Conservation (phyloP, 1,140 invertebrate species). For the Pachyrhynchus sulphureomaculatus region DNA sequence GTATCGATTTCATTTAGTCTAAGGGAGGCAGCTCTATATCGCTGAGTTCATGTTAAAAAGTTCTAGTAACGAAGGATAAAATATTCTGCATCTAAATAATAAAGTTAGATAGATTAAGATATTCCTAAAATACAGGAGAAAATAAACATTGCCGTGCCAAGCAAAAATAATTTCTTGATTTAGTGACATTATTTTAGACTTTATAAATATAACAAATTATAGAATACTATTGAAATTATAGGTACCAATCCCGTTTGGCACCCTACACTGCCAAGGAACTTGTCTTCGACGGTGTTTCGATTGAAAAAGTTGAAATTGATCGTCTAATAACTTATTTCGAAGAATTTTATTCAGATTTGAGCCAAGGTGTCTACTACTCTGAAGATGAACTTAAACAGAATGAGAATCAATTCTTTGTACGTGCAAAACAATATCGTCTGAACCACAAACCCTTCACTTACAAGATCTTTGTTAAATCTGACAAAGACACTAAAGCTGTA, state of each 20-base stretch:
- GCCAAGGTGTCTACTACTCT: conserved; percentile 59
- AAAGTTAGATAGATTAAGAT: no score
- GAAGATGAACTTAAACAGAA: conserved; percentile 37
- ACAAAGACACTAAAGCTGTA: conserved; percentile 56
- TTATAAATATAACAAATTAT: no score
- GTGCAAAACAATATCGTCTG: conserved; percentile 52
- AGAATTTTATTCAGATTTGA: conserved; percentile 66
- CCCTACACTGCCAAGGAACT: conserved; percentile 62
- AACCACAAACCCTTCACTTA: conserved; percentile 68
- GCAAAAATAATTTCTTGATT: no score
- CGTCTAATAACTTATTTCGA: conserved; percentile 72
- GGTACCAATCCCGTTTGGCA: conserved; percentile 48
- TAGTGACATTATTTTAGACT: no score
- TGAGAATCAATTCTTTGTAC: conserved; percentile 48
- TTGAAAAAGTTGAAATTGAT: conserved; percentile 63
- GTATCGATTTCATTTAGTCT: no score
- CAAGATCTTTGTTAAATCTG: conserved; percentile 59
- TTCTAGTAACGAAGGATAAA: no score
- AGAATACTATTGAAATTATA: no score
- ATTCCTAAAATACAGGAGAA: no score
- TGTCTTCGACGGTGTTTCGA: conserved; percentile 61
- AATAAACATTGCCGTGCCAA: no score
- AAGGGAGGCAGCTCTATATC: no score
- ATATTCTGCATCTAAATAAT: no score
- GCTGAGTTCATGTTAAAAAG: no score